These are phyloP conservation scores for Natator depressus DNA, from an alignment of 2,113 vertebrate genomes.

Conservation along the genomic window DNA sequence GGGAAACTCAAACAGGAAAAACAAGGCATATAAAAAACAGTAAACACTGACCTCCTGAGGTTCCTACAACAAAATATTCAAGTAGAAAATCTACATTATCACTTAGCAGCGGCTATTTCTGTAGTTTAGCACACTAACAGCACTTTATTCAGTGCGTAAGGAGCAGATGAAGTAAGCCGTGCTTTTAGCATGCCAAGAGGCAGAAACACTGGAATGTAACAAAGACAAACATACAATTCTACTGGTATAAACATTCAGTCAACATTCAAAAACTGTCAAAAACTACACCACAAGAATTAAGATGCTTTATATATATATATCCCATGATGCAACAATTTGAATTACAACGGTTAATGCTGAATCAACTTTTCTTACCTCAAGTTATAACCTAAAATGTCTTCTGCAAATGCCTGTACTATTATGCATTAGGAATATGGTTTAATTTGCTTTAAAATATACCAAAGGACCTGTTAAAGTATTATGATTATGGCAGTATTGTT, in stretches of 20 bases:
- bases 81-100: conserved; percentile 95
- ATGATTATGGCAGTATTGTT: conserved; percentile 22
- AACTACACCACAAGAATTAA: conserved; percentile 80
- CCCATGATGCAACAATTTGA: conserved; percentile 88
- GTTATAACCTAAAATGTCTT: conserved; percentile 75
- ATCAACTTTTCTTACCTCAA: conserved; percentile 72
- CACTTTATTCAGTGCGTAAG: conserved; percentile 83
- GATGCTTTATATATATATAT: conserved; percentile 87
- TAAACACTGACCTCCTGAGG: conserved; percentile 97
- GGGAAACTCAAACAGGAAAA: conserved; percentile 84
- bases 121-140: conserved; percentile 90
- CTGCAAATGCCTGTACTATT: conserved; percentile 76
- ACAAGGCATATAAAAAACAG: conserved; percentile 91
- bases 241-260: conserved; percentile 82
- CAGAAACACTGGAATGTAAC: conserved; percentile 97
- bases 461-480: conserved; percentile 15
- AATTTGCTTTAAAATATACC: conserved; percentile 57
- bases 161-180: conserved; percentile 86
- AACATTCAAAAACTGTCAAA: conserved; percentile 85
- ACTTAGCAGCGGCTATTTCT: conserved; percentile 92
- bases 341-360: conserved; percentile 75
- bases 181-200: conserved; percentile 90
- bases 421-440: conserved; percentile 53
- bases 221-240: conserved; percentile 86
- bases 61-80: conserved; percentile 96